Base-by-base conservation (phyloP, 2,113 vertebrate species). In the Cyprinodon brontotheroides region DNA sequence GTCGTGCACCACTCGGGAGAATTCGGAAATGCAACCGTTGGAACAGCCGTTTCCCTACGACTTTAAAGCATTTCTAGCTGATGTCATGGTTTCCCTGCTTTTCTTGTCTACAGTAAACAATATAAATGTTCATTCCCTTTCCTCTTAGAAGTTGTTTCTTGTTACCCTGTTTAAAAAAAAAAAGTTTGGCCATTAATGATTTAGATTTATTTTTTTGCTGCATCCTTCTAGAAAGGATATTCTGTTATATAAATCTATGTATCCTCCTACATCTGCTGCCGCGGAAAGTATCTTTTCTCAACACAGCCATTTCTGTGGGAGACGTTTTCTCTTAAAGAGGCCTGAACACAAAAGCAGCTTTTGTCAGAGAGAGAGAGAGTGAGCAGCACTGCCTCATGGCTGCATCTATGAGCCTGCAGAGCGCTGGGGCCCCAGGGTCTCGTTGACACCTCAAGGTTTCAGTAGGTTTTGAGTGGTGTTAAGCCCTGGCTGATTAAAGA, bases 401-500 rank as follows among this genome's bases (percentile, higher is more conserved):
- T 20, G 53, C 4, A 0, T 72, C 29, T 41, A 48, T 38, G 43
- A 68, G 78, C 4, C 0, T 38, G 14, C 20, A 50, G 67, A 70
- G 65, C 68, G 37, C 62, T 29, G 61, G 71, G 57, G 66, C 75
- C 81, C 65, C 68, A 38, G 75, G 75, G 68, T 62, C 78, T 84
- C 62, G 0, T 85, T 78, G 75, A 83, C 84, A 86, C 84, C 69
- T 43, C 75, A 68, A 61, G 76, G 70, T 71, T 79, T 67, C 77
- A 47, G 43, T 5, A 0, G 70, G 48, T 47, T 85, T 69, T 3
- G 61, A 78, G 77, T 72, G 72, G 74, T 77, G 76, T 79, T 83
- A 70, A 86, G 39, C 70, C 77, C 70, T 13, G 70, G 73, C 81
- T 85, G 87, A 85, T 83, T 81, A 81, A 85, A 82, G 74, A 74